phyloP scores from a whole-genome alignment of 2,113 vertebrate genomes.

The Sitta europaea region DNA sequence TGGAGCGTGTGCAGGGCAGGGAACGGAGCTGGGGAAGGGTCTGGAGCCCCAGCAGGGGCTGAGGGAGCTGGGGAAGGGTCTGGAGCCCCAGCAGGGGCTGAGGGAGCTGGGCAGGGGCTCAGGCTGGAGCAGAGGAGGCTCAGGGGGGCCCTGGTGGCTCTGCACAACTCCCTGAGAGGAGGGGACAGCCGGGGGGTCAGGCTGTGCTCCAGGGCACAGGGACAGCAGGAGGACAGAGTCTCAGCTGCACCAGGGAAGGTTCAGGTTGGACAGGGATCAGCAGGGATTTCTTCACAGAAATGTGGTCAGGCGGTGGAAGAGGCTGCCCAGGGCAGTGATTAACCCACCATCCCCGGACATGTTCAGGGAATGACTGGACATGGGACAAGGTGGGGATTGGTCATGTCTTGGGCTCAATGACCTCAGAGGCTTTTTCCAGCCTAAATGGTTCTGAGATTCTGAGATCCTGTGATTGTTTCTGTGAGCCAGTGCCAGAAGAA shows the following conservation, averaged over 20 bases:
- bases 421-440: background rate
- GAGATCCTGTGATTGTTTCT: background rate
- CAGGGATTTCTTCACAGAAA: background rate
- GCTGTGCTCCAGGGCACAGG: background rate
- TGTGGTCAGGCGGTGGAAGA: too few species aligned
- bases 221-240: background rate
- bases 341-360: background rate
- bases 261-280: background rate
- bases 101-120: background rate
- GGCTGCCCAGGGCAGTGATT: too few species aligned
- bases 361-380: too few species aligned
- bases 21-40: background rate
- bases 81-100: background rate
- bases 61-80: background rate
- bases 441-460: background rate
- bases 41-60: background rate
- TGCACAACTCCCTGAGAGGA: background rate
- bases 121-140: background rate
- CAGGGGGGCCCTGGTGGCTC: background rate
- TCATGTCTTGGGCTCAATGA: accelerated
- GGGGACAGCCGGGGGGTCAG: accelerated
- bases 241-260: background rate
- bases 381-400: background rate
- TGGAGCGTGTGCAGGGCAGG: too few species aligned
- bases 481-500: background rate